phyloP scores from a whole-genome alignment of 2,797 vertebrate species.

The Eptatretus atami region DNA sequence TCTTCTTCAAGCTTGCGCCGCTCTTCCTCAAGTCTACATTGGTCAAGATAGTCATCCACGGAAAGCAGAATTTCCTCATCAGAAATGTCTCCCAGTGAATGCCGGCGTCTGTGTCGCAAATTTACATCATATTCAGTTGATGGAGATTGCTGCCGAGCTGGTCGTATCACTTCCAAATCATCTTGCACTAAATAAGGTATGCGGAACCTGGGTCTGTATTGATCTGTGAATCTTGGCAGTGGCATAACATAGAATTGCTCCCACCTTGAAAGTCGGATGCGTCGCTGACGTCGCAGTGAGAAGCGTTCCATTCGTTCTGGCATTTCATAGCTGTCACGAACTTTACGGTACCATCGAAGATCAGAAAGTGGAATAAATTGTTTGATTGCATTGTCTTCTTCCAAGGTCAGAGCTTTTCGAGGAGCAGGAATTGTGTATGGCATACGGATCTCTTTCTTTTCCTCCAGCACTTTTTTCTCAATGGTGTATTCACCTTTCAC shows the following conservation, averaged over 20 bases:
- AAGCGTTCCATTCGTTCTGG: constrained; percentile 66
- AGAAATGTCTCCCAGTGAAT: constrained; percentile 62
- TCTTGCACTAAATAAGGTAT: constrained; percentile 56
- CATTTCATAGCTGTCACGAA: constrained; percentile 85
- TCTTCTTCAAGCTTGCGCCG: constrained; percentile 68
- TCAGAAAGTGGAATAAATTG: constrained; percentile 79
- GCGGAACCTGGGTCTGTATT: constrained; percentile 68
- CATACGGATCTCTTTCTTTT: constrained; percentile 66
- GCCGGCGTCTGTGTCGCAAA: constrained; percentile 40
- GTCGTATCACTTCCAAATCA: constrained; percentile 75
- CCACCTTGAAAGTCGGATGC: constrained; percentile 86
- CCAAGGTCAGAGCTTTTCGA: constrained; percentile 28
- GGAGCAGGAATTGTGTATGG: constrained; percentile 58
- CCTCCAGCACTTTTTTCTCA: constrained; percentile 41
- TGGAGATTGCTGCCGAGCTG: constrained; percentile 38
- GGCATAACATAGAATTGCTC: constrained; percentile 92
- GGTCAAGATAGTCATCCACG: constrained; percentile 58
- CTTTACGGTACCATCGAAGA: constrained; percentile 95
- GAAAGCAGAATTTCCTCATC: constrained; percentile 78
- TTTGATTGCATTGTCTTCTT: constrained; percentile 69
- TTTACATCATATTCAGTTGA: constrained; percentile 52
- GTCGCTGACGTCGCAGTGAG: constrained; percentile 58
- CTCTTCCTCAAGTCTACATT: constrained; percentile 83
- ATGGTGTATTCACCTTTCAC: constrained; percentile 53
- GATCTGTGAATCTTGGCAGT: constrained; percentile 66